These are phyloP conservation scores for Corythaixoides concolor DNA, from an alignment of 2,113 vertebrate species.

Conservation along the genomic window DNA sequence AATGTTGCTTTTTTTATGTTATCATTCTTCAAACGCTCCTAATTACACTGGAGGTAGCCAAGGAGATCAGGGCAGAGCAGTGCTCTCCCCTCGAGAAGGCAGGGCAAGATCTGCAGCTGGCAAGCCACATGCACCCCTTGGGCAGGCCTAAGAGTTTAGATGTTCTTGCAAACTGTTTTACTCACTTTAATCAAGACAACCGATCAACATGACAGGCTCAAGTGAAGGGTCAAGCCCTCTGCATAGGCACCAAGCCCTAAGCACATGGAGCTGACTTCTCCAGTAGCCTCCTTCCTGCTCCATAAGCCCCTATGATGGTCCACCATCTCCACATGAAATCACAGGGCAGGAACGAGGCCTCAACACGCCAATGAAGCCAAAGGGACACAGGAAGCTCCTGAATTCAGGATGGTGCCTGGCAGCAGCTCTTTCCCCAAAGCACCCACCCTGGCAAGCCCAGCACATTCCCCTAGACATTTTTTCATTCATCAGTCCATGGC, in stretches of 20 bases:
- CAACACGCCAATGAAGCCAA: fast-evolving
- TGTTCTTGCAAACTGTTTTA: not conserved
- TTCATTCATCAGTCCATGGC: not conserved
- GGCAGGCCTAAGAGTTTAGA: not conserved
- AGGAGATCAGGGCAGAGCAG: not conserved
- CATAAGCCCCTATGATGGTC: fast-evolving
- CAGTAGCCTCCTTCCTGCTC: not conserved
- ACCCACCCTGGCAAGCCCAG: not conserved
- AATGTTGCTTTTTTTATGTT: not conserved
- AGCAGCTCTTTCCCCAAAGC: not conserved
- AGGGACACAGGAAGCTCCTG: not conserved
- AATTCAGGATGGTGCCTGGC: not conserved
- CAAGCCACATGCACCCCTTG: not conserved
- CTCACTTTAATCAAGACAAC: not conserved
- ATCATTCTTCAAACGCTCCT: not conserved
- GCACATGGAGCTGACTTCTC: not conserved
- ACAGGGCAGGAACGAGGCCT: not conserved
- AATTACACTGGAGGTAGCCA: not conserved
- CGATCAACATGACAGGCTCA: not conserved
- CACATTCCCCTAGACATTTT: not conserved
- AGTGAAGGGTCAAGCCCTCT: not conserved
- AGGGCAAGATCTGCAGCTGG: not conserved
- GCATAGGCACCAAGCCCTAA: not conserved
- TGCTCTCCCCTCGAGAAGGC: not conserved
- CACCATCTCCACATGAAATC: not conserved